These are phyloP conservation scores for Cepaea hortensis DNA, from an alignment of 2,888 invertebrate species.

Conservation along the genomic window DNA sequence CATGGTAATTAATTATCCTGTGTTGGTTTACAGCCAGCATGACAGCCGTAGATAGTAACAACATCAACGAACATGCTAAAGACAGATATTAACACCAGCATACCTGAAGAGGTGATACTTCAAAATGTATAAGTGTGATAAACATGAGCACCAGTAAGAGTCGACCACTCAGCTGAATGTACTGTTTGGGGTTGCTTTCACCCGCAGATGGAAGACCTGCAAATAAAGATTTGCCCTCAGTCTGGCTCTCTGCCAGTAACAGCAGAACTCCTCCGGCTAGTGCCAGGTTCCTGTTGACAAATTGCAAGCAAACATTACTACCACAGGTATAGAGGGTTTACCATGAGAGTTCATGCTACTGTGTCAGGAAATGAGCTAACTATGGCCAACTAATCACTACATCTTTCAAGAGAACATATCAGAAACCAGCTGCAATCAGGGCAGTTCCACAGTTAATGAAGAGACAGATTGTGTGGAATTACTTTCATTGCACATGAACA, in stretches of 20 bases:
- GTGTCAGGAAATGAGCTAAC: no score
- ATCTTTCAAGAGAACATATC: no score
- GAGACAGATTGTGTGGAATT: no score
- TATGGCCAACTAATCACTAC: no score
- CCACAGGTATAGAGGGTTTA: no score
- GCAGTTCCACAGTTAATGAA: no score
- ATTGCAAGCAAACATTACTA: not conserved
- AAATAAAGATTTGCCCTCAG: slow-evolving; percentile 94
- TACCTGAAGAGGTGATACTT: slow-evolving; percentile 86
- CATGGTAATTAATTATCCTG: not conserved
- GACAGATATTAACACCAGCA: not conserved
- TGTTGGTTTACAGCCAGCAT: no score
- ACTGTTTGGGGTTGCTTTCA: slow-evolving; percentile 92
- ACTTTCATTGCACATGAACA: no score
- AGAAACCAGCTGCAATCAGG: no score
- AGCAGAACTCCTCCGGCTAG: slow-evolving; percentile 95
- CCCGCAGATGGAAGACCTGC: slow-evolving; percentile 85
- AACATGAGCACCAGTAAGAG: slow-evolving; percentile 99
- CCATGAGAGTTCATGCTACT: no score
- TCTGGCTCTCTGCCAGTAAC: slow-evolving; percentile 95
- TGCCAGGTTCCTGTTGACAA: slow-evolving; percentile 86
- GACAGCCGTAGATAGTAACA: no score
- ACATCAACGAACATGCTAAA: no score
- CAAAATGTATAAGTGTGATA: slow-evolving; percentile 94
- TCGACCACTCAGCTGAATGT: slow-evolving; percentile 95